Conservation (phyloP, 2,113 vertebrate species). For the Ochotona princeps region DNA sequence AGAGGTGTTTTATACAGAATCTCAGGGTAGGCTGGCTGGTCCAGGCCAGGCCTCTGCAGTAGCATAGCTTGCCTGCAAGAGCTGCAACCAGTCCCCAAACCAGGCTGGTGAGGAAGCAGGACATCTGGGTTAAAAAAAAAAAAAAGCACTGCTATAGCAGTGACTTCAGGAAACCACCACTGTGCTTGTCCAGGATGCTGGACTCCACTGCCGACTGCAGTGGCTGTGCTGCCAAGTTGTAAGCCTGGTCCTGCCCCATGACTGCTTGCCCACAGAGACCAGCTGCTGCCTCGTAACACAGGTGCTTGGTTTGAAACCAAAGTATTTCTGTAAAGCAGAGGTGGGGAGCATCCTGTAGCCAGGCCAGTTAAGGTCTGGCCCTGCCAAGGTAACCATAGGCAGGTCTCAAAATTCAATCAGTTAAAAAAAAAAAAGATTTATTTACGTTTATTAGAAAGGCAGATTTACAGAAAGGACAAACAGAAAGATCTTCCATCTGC, state of each 20-base stretch:
- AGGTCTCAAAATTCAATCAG: too few relatives aligned
- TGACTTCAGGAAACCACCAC: not conserved
- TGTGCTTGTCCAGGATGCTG: not conserved
- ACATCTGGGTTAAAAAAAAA: not conserved
- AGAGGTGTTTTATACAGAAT: not conserved
- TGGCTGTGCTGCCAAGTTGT: not conserved
- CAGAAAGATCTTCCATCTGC: too few relatives aligned
- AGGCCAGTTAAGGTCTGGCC: too few relatives aligned
- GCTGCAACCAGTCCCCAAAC: fast-evolving
- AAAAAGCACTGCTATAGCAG: not conserved
- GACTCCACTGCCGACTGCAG: too few relatives aligned
- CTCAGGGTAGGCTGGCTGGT: not conserved
- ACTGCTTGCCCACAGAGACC: not conserved
- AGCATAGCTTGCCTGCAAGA: not conserved
- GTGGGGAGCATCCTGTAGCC: too few relatives aligned
- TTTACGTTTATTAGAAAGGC: too few relatives aligned
- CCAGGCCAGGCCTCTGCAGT: not conserved
- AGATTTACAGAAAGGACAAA: too few relatives aligned
- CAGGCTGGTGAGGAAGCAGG: not conserved
- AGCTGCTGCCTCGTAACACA: not conserved
- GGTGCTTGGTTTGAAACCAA: not conserved
- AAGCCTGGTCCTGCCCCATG: not conserved
- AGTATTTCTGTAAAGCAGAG: not conserved
- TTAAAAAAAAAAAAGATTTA: too few relatives aligned
- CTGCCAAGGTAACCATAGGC: too few relatives aligned